Percentiles rank a stretch among this genome's conserved stretches.
Conservation (phyloP, 2,113 vertebrate species). For the Percina caprodes region DNA sequence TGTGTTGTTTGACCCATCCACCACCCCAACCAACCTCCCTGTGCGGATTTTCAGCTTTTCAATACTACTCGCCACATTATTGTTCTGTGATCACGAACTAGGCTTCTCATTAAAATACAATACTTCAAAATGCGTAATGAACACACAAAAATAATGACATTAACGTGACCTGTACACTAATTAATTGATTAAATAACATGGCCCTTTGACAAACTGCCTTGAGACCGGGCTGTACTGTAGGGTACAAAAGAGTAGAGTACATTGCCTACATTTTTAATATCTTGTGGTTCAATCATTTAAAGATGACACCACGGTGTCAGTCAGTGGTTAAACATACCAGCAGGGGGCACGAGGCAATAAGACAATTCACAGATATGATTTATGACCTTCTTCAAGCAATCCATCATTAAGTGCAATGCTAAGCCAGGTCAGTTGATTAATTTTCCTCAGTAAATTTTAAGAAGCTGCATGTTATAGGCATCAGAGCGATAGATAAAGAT, state of each 20-base stretch:
- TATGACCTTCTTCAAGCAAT: slow-evolving; percentile 20
- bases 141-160: too few relatives aligned
- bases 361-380: slow-evolving; percentile 20
- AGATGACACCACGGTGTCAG: neutral
- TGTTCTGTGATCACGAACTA: too few relatives aligned
- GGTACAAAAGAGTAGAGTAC: neutral
- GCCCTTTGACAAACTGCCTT: too few relatives aligned
- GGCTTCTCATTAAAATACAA: too few relatives aligned
- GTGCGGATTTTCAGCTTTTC: too few relatives aligned
- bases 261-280: neutral
- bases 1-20: too few relatives aligned
- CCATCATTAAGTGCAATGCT: neutral
- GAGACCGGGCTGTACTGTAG: too few relatives aligned
- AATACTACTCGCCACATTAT: too few relatives aligned
- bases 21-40: too few relatives aligned
- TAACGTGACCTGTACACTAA: too few relatives aligned
- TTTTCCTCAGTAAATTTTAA: slow-evolving; percentile 22
- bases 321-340: slow-evolving; percentile 51
- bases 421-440: slow-evolving; percentile 1
- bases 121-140: too few relatives aligned
- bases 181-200: too few relatives aligned
- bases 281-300: neutral
- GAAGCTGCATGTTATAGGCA: neutral
- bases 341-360: slow-evolving; percentile 65
- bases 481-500: slow-evolving; percentile 27